Conservation (phyloP, 2,888 invertebrate genomes). For the Ochlodes sylvanus region DNA sequence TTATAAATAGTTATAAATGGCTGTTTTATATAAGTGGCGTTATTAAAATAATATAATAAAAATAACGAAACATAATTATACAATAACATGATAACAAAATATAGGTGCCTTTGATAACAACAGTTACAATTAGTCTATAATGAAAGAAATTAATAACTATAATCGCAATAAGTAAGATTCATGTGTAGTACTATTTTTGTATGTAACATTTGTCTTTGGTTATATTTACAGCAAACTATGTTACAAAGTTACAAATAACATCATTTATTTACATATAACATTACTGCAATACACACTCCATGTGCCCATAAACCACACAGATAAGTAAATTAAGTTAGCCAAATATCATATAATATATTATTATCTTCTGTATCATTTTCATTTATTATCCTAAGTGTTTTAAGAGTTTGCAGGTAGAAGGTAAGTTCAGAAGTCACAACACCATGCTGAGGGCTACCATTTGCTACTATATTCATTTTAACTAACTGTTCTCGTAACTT, state of each 20-base stretch:
- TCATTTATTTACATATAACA: slow-evolving; percentile 30
- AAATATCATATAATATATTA: slow-evolving; percentile 93
- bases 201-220: slow-evolving; percentile 35
- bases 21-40: background rate
- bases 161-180: slow-evolving; percentile 1
- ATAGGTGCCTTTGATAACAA: background rate
- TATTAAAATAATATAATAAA: background rate
- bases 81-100: slow-evolving; percentile 5
- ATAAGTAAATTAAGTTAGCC: slow-evolving; percentile 84
- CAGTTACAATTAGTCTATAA: background rate
- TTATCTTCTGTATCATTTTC: slow-evolving; percentile 89
- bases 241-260: slow-evolving; percentile 27
- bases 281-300: slow-evolving; percentile 19
- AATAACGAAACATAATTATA: background rate
- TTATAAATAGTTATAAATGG: too few relatives aligned
- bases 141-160: slow-evolving; percentile 13
- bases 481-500: slow-evolving; percentile 93
- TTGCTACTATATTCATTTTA: slow-evolving; percentile 95
- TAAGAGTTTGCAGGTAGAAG: slow-evolving; percentile 95
- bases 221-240: slow-evolving; percentile 36
- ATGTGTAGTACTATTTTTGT: slow-evolving; percentile 13
- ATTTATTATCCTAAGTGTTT: slow-evolving; percentile 91
- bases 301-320: slow-evolving; percentile 24
- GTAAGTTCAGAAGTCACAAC: slow-evolving; percentile 96
- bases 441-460: slow-evolving; percentile 98